Evolutionary conservation across 1,140 invertebrate genomes (phyloP).

Genomic region (roundworm (Caenorhabditis elegans)): WBcel235 BX284602.5:11349501-11350000

Average conservation of each 20-base stretch:
- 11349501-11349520: slow-evolving; percentile 75
- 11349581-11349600: slow-evolving; percentile 81
- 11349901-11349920: slow-evolving; percentile 10
- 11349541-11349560: slow-evolving; percentile 73
- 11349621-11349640: slow-evolving; percentile 71
- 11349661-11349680: slow-evolving; percentile 67
- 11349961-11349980: background rate
- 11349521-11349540: slow-evolving; percentile 76
- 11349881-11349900: slow-evolving; percentile 65
- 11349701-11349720: background rate
- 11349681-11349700: slow-evolving; percentile 23
- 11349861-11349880: slow-evolving; percentile 68
- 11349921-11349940: background rate
- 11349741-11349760: background rate
- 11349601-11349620: slow-evolving; percentile 91
- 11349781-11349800: slow-evolving; percentile 83
- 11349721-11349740: slow-evolving; percentile 48
- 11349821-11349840: slow-evolving; percentile 82
- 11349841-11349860: slow-evolving; percentile 70
- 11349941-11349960: background rate
- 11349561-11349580: slow-evolving; percentile 77
- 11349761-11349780: slow-evolving; percentile 75
- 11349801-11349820: slow-evolving; percentile 85
- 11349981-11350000: too few species aligned
- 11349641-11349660: slow-evolving; percentile 71